These are phyloP conservation scores for Phataginus tricuspis DNA, from an alignment of 2,797 vertebrate genomes.

Conservation along the genomic window DNA sequence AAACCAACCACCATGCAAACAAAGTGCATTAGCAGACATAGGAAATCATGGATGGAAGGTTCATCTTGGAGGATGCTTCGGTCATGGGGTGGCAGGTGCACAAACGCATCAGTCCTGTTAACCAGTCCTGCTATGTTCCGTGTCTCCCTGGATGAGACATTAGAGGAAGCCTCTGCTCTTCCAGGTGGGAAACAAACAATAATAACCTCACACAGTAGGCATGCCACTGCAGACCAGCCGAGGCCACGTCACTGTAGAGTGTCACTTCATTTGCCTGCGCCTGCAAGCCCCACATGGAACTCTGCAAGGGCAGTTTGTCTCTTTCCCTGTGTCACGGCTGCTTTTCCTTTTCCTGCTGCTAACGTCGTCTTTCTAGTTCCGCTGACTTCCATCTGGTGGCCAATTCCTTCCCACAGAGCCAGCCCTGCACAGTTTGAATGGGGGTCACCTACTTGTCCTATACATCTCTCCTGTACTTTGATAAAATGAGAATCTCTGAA, in stretches of 20 bases:
- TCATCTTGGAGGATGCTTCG: background rate
- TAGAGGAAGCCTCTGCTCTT: background rate
- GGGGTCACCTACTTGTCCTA: background rate
- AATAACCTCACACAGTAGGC: background rate
- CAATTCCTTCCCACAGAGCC: slow-evolving; percentile 51
- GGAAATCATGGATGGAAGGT: background rate
- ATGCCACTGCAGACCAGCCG: background rate
- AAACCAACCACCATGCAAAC: background rate
- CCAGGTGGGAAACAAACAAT: slow-evolving; percentile 24
- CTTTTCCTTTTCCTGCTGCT: slow-evolving; percentile 37
- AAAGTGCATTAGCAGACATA: background rate
- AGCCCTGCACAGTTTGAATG: background rate
- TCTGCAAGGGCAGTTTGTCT: background rate
- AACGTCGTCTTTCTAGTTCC: slow-evolving; percentile 40
- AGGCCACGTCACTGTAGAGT: background rate
- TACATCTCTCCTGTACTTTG: background rate
- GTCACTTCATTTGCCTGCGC: background rate
- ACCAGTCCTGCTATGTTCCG: background rate
- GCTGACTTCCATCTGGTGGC: slow-evolving; percentile 54
- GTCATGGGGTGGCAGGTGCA: background rate
- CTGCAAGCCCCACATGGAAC: background rate
- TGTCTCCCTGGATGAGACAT: background rate
- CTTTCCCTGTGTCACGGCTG: background rate
- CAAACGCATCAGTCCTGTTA: background rate
- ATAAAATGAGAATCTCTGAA: slow-evolving; percentile 58